Evolutionary conservation across 2,888 invertebrate species (phyloP).

Genomic region (Chironomus riparius): DNA sequence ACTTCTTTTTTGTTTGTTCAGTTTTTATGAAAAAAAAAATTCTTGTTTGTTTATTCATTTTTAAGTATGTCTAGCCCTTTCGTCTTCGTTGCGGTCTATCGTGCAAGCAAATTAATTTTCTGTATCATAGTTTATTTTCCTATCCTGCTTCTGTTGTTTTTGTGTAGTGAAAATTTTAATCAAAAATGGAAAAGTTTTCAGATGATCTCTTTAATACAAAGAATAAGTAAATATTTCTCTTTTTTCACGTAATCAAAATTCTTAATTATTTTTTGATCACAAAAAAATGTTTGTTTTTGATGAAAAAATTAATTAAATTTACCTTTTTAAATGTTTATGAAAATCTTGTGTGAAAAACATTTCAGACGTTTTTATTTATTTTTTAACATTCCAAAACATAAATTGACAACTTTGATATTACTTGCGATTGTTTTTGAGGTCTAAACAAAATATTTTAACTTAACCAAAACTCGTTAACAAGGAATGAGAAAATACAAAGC

Average conservation of each 20-base stretch:
- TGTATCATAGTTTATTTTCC: neutral
- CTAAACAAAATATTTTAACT: too few species aligned
- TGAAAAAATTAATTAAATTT: neutral
- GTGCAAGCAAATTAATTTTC: neutral
- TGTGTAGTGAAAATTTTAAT: constrained; percentile 21
- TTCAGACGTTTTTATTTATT: neutral
- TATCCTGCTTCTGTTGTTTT: neutral
- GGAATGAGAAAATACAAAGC: too few species aligned
- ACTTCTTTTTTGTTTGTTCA: neutral
- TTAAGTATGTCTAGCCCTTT: neutral
- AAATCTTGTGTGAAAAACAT: neutral
- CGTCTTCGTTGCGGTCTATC: neutral
- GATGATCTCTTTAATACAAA: constrained; percentile 10
- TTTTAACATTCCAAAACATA: too few species aligned
- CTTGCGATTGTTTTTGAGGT: too few species aligned
- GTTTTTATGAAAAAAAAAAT: neutral
- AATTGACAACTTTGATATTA: too few species aligned
- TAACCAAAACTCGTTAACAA: too few species aligned
- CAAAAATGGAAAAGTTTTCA: constrained; percentile 19
- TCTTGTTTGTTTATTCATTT: neutral
- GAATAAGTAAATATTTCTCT: neutral
- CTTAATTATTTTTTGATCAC: neutral
- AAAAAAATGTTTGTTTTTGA: neutral
- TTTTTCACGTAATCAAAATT: neutral
- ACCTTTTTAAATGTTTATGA: neutral